Conservation (phyloP, 2,113 vertebrate species). For the Cygnus buccinator region DNA sequence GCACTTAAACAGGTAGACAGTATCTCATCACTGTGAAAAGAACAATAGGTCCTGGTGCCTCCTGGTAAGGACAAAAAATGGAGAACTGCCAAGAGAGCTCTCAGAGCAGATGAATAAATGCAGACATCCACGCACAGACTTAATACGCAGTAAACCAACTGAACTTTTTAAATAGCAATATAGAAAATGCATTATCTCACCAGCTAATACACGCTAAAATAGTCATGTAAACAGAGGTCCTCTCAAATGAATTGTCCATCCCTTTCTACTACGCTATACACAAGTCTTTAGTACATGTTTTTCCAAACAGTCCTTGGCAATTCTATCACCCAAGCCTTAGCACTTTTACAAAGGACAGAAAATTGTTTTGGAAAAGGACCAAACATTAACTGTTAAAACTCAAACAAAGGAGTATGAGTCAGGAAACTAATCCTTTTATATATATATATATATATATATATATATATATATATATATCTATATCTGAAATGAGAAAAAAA, state of each 20-base stretch:
- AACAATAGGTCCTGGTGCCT: not conserved
- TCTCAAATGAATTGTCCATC: not conserved
- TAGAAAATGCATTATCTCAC: not conserved
- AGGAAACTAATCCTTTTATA: not conserved
- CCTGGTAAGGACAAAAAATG: not conserved
- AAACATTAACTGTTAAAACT: constrained; percentile 3
- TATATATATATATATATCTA: too few species aligned
- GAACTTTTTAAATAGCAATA: not conserved
- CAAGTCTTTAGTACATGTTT: not conserved
- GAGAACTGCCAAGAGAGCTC: not conserved
- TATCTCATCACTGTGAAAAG: not conserved
- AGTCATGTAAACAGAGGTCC: not conserved
- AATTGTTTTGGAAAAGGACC: constrained; percentile 45
- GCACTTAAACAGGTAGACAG: not conserved
- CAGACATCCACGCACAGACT: not conserved
- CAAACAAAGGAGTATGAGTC: constrained; percentile 35
- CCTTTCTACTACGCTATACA: not conserved
- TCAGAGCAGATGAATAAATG: not conserved
- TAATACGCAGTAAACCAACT: not conserved
- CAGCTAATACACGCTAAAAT: not conserved
- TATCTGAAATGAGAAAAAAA: constrained; percentile 57
- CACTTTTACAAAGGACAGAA: constrained; percentile 36
- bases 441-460: too few species aligned
- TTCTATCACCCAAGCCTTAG: not conserved
- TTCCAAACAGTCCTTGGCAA: not conserved